Percentiles rank a stretch among this genome's conserved stretches.
Evolutionary conservation across 1,140 invertebrate species (phyloP).

Genomic region (Neoseiulus cucumeris): DNA sequence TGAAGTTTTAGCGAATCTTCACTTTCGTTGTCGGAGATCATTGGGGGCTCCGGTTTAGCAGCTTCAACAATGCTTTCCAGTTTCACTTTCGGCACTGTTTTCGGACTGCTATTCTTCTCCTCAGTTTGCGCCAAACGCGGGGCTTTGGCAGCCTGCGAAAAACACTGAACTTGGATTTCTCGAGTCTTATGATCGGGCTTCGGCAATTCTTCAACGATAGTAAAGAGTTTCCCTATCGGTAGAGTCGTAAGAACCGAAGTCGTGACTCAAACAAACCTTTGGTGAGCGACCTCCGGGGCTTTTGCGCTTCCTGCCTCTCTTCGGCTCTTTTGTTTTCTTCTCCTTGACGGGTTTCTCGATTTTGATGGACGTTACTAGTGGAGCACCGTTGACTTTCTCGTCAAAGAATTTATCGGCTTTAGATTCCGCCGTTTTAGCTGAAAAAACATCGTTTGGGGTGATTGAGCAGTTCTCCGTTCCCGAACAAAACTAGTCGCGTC

Average conservation of each 20-base stretch:
- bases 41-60: not conserved
- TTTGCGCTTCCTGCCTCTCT: not conserved
- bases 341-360: constrained; percentile 1
- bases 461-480: too few relatives aligned
- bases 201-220: not conserved
- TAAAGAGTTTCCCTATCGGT: not conserved
- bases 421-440: not conserved
- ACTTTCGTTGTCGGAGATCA: constrained; percentile 1
- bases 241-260: not conserved
- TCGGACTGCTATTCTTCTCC: not conserved
- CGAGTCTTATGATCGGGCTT: not conserved
- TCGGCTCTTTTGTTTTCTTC: constrained; percentile 1
- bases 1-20: not conserved
- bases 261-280: not conserved
- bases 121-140: not conserved
- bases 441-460: too few relatives aligned
- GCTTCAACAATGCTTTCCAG: too few relatives aligned
- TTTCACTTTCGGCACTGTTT: not conserved
- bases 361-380: not conserved
- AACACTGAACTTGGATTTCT: not conserved
- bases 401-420: constrained; percentile 6
- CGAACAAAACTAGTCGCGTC: too few relatives aligned
- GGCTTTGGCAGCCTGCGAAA: not conserved
- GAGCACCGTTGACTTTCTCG: not conserved
- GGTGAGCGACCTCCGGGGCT: not conserved